Conservation (phyloP, 2,888 invertebrate genomes). For the Andricus quercusramuli region DNA sequence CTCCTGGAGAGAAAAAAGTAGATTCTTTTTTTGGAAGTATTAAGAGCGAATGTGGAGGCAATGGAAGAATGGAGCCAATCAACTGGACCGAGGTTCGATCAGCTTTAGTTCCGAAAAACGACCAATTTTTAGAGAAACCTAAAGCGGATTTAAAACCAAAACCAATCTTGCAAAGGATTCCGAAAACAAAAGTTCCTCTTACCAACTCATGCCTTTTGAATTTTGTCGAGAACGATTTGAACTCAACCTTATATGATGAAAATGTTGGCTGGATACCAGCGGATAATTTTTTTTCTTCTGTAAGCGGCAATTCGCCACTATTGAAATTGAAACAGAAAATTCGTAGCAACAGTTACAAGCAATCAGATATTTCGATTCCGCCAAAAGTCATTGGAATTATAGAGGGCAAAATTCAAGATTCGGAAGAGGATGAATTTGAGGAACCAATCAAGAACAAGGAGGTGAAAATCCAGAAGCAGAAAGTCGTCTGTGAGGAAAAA, state of each 20-base stretch:
- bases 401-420: background rate
- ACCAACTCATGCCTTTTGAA: background rate
- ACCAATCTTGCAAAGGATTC: background rate
- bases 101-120: background rate
- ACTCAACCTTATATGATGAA: background rate
- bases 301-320: background rate
- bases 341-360: slow-evolving; percentile 1
- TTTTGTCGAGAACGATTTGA: background rate
- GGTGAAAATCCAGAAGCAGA: background rate
- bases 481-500: background rate
- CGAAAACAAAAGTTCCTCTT: background rate
- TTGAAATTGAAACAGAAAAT: slow-evolving; percentile 1
- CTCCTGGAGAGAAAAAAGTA: background rate
- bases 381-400: background rate
- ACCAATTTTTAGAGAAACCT: background rate
- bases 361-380: background rate
- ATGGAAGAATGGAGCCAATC: slow-evolving; percentile 20
- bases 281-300: background rate
- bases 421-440: background rate
- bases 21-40: slow-evolving; percentile 4
- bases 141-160: background rate
- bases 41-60: slow-evolving; percentile 14
- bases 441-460: background rate
- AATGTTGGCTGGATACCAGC: background rate
- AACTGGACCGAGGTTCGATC: slow-evolving; percentile 5